Evolutionary conservation across 2,797 vertebrate genomes (phyloP), one percentile per base, ranked within the genome.

Genomic region (Phrynocephalus guinanensis): DNA sequence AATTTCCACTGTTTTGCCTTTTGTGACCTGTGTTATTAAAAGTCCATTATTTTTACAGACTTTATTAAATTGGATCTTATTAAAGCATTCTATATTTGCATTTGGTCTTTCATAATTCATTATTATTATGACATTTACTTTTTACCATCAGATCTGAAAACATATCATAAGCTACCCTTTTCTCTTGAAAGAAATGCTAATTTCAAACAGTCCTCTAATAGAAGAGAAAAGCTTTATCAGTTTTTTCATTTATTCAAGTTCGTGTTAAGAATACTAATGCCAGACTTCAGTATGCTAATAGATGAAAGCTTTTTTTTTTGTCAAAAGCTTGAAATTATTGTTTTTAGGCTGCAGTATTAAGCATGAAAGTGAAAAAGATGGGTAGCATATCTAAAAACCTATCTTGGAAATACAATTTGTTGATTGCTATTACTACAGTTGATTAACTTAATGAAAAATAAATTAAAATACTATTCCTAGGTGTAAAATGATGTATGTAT

Each of bases 201-300:
- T 99, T 99, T 99, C 99, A 98, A 98, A 98, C 98, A 98, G 98
- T 99, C 98, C 98, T 99, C 98, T 99, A 99, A 99, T 99, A 98
- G 99, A 99, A 99, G 98, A 99, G 98, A 98, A 99, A 99, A 99
- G 99, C 99, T 99, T 98, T 97, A 97, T 97, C 97, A 97, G 98
- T 98, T 97, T 99, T 98, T 98, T 98, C 98, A 99, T 99, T 99
- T 99, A 98, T 98, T 97, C 97, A 93, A 96, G 94, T 97, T 98
- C 98, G 97, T 98, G 98, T 97, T 97, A 97, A 96, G 98, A 99
- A 99, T 99, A 99, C 99, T 99, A 99, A 99, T 99, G 96, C 95
- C 96, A 95, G 97, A 97, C 97, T 97, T 97, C 95, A 84, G 94
- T 97, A 97, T 97, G 97, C 96, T 97, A 97, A 97, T 97, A 95